These are phyloP conservation scores for Euplexia lucipara DNA, from an alignment of 2,888 invertebrate species.

Conservation along the genomic window DNA sequence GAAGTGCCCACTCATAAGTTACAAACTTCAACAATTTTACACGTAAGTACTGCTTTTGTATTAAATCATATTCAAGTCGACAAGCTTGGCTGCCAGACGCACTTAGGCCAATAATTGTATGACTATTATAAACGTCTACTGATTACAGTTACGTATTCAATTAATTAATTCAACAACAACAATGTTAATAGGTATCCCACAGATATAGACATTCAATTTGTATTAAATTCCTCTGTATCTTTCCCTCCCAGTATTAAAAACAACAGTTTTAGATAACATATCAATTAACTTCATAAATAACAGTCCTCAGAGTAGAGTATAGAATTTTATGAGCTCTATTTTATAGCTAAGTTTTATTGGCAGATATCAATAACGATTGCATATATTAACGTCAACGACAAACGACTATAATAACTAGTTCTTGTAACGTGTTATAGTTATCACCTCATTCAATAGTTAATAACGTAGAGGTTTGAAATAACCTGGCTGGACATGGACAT, in stretches of 20 bases:
- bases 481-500: constrained; percentile 36
- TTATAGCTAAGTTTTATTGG: constrained; percentile 53
- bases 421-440: constrained; percentile 52
- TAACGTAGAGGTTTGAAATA: constrained; percentile 4
- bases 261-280: constrained; percentile 51
- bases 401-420: constrained; percentile 46
- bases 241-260: constrained; percentile 24
- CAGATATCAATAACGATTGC: constrained; percentile 53
- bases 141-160: constrained; percentile 18
- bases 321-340: constrained; percentile 50
- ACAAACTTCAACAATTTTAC: constrained; percentile 11
- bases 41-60: constrained; percentile 21
- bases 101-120: constrained; percentile 15
- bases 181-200: constrained; percentile 6
- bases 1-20: constrained; percentile 21
- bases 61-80: constrained; percentile 5
- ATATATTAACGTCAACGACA: constrained; percentile 52
- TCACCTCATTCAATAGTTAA: constrained; percentile 39
- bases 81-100: background rate
- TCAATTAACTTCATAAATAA: constrained; percentile 56
- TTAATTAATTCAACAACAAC: constrained; percentile 26
- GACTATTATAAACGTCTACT: background rate
- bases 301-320: constrained; percentile 42
- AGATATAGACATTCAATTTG: constrained; percentile 35
- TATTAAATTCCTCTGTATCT: constrained; percentile 31